Conservation (phyloP, 2,113 vertebrate genomes). For the Jacana jacana region DNA sequence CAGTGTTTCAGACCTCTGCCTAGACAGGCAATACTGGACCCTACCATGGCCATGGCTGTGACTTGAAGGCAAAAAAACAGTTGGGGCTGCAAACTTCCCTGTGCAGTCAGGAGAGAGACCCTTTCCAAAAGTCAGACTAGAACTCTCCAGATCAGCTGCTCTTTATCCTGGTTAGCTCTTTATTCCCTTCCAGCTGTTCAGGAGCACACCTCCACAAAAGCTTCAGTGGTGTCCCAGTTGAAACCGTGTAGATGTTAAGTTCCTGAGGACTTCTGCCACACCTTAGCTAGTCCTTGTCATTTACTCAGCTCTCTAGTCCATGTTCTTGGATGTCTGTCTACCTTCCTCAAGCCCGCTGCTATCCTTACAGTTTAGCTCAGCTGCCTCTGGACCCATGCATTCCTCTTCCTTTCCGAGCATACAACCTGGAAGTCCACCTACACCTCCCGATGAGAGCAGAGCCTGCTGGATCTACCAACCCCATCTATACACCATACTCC, state of each 20-base stretch:
- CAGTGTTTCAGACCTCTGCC: neutral
- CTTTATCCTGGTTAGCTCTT: neutral
- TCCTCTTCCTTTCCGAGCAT: neutral
- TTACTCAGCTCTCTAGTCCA: neutral
- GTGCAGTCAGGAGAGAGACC: neutral
- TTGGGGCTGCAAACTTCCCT: neutral
- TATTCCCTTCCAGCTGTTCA: neutral
- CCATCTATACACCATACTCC: neutral
- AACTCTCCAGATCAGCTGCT: neutral
- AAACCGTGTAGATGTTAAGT: neutral
- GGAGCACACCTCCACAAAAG: neutral
- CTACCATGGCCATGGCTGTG: rapidly evolving
- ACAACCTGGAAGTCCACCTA: neutral
- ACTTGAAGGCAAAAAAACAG: neutral
- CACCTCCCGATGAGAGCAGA: neutral
- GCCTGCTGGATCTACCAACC: neutral
- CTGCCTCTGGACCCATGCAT: neutral
- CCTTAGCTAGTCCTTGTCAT: neutral
- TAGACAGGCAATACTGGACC: neutral
- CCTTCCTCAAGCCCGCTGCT: neutral
- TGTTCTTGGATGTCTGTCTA: neutral
- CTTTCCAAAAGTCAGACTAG: neutral
- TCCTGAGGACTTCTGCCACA: neutral
- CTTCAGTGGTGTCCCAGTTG: neutral
- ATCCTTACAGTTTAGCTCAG: neutral